Percentiles rank a stretch among this genome's conserved stretches.
phyloP scores from a whole-genome alignment of 2,797 vertebrate genomes.

The Triplophysa bombifrons region DNA sequence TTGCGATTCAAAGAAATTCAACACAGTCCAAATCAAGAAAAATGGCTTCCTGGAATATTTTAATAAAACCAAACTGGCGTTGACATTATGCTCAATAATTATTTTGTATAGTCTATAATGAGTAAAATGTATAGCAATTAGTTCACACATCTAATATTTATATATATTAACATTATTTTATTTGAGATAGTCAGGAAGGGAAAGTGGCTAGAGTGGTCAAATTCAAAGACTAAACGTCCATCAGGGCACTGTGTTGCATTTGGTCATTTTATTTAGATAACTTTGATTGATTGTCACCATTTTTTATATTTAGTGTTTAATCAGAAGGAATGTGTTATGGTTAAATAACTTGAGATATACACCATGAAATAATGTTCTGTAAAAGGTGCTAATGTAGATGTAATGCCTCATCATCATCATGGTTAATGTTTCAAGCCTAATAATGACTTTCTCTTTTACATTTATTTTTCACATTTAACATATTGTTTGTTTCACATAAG shows the following conservation, averaged over 20 bases:
- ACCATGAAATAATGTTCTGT: background rate
- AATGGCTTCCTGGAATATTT: too few species aligned
- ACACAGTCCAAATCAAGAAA: too few species aligned
- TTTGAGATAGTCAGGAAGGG: background rate
- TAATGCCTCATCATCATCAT: background rate
- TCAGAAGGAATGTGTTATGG: slow-evolving; percentile 8
- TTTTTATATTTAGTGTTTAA: background rate
- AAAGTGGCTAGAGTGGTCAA: background rate
- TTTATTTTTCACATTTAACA: background rate
- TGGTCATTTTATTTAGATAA: background rate
- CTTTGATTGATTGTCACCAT: background rate
- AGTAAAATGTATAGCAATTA: too few species aligned
- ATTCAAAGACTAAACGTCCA: background rate
- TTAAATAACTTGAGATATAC: background rate
- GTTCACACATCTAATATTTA: background rate
- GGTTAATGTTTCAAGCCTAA: background rate
- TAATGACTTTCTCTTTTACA: background rate
- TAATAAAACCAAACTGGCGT: background rate
- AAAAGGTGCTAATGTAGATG: slow-evolving; percentile 36
- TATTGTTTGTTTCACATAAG: slow-evolving; percentile 41
- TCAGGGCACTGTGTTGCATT: background rate
- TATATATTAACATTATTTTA: background rate
- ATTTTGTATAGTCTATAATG: background rate
- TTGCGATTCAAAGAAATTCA: too few species aligned
- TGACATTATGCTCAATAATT: background rate